Conservation (phyloP, 2,888 invertebrate genomes). For the Drosophila heteroneura region DNA sequence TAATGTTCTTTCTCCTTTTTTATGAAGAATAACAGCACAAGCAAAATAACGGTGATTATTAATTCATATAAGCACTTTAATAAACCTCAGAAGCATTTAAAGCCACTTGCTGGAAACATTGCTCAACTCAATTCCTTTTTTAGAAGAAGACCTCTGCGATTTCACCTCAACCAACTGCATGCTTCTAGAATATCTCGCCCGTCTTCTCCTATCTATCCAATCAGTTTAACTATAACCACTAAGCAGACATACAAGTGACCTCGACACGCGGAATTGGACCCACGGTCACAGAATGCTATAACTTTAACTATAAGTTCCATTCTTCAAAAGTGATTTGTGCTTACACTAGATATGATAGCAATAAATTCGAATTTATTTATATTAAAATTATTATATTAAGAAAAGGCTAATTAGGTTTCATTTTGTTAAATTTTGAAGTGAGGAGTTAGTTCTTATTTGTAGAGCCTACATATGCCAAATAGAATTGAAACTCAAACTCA, state of each 20-base stretch:
- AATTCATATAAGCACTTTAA: too few relatives aligned
- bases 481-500: neutral
- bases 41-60: too few relatives aligned
- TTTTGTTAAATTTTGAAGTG: neutral
- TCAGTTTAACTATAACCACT: neutral
- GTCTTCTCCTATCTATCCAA: neutral
- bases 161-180: neutral
- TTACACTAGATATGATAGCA: too few relatives aligned
- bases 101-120: neutral
- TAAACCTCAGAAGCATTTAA: neutral
- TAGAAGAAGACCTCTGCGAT: neutral
- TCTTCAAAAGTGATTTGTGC: neutral
- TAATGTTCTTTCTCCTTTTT: too few relatives aligned
- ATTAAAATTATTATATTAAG: neutral
- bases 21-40: too few relatives aligned
- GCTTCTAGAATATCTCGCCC: neutral
- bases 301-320: neutral
- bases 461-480: neutral
- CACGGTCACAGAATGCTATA: neutral
- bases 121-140: neutral
- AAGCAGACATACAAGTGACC: neutral
- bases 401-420: neutral
- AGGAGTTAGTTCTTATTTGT: neutral
- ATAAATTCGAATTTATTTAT: neutral
- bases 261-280: too few relatives aligned